Evolutionary conservation across 2,113 vertebrate species (phyloP), one percentile per base, ranked within the genome.

Genomic region (Propithecus coquereli): DNA sequence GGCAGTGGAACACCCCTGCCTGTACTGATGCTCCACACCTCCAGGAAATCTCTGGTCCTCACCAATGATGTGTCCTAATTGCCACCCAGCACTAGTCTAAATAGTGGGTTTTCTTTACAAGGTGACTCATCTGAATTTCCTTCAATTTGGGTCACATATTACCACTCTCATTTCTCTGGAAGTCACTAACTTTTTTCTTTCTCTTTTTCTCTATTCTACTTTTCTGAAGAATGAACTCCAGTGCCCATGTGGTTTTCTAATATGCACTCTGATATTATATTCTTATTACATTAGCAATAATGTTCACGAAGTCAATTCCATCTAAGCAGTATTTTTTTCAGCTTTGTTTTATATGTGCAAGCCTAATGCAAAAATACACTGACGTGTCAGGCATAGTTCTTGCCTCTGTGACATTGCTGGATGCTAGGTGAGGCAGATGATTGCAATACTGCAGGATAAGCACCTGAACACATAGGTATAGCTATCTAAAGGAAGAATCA

Each of bases 391-490:
- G 34, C 18, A 14, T 1, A 65, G 13, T 23, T 20, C 23, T 57
- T 65, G 65, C 1, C 68, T 43, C 18, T 10, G 22, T 25, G 65
- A 12, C 27, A 18, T 50, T 32, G 14, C 27, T 54, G 43, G 43
- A 30, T 30, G 32, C 47, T 32, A 20, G 18, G 6, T 2, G 18
- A 71, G 9, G 1, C 34, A 59, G 59, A 45, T 32, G 13, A 22
- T 1, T 2, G 27, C 7, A 47, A 4, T 77, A 12, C 11, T n/a
- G 6, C 27, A 43, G 0, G 6, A 68, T 25, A 11, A 27, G 10
- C 18, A 47, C 22, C 17, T 54, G 37, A 7, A 91, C 4, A 50
- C 27, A 32, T 18, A 11, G 17, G 11, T 16, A 6, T 70, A 45
- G 23, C n/a, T 27, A n/a, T 61, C 30, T 88, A 34, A 61, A 52